Evolutionary conservation across 2,113 vertebrate genomes (phyloP).

Genomic region (Pluvianellus socialis): DNA sequence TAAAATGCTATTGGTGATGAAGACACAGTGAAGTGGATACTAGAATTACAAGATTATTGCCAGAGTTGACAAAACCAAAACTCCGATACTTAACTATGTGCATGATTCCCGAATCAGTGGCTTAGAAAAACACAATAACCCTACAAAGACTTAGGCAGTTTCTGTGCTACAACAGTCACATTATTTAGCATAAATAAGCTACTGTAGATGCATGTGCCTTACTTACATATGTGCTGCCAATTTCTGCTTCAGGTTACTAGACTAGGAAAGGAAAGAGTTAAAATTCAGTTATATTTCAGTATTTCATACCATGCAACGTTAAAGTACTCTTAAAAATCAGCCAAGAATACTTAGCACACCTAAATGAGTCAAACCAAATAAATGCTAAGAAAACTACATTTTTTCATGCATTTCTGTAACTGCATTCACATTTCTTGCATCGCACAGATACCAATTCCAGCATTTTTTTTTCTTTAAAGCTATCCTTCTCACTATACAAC

Average conservation of each 20-base stretch:
- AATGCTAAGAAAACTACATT: not conserved
- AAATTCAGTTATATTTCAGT: not conserved
- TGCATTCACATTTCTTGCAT: not conserved
- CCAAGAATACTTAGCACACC: not conserved
- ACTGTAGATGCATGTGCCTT: not conserved
- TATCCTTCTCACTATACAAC: not conserved
- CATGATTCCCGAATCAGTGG: not conserved
- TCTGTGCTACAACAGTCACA: not conserved
- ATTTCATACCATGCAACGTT: not conserved
- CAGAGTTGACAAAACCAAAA: not conserved
- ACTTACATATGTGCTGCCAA: constrained; percentile 98
- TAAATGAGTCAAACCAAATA: not conserved
- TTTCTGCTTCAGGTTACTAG: constrained; percentile 90
- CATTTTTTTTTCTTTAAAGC: not conserved
- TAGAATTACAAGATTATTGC: not conserved
- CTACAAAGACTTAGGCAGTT: not conserved
- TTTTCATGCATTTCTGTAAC: not conserved
- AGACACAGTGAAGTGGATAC: not conserved
- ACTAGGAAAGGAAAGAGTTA: constrained; percentile 77
- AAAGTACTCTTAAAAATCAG: not conserved
- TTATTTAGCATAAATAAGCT: not conserved
- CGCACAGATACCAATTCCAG: not conserved
- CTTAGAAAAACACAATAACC: not conserved
- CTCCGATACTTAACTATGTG: not conserved
- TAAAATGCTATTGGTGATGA: not conserved